Base-by-base conservation (phyloP, 2,888 invertebrate genomes). In the Actias luna region DNA sequence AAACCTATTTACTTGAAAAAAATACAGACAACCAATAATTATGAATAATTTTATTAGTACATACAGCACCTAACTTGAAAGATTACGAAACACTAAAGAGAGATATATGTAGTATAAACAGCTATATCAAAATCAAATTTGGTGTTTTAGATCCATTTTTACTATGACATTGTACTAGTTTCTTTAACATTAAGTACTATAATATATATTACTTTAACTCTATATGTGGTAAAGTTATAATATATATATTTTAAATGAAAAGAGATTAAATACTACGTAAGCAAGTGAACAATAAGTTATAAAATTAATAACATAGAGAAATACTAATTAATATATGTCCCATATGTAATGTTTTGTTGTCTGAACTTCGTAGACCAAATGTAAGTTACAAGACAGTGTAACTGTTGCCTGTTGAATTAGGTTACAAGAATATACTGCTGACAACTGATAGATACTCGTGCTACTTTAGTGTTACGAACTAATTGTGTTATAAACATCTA, bases 371-470 rank as follows among this genome's bases (percentile, higher is more conserved):
- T 27, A 52, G 52, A 25, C 27, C 52, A 52, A 52, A 27, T 52
- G 52, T 52, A 52, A 52, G 27, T 52, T 52, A 16, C 16, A 29
- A 27, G 27, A 52, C 52, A 29, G 8, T 4, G 52, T 55, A 55
- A 27, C 52, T 29, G 14, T 55, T 55, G 29, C 55, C 29, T 55
- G 29, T 55, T 55, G 16, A 29, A 55, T 55, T 55, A 29, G 16
- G 29, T 29, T n/a, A 7, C 29, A 1, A 18, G 55, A 27, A 29
- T 29, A 29, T n/a, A 55, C 55, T 55, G 29, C 29, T 55, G 29
- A 29, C 55, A 29, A 55, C 55, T 55, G 55, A 29, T 55, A 55
- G 29, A 55, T 16, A 55, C 55, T 55, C 29, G 55, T 55, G 29
- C n/a, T 55, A 55, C n/a, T 55, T 55, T 29, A 29, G 29, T 29